Base-by-base conservation (phyloP, 2,113 vertebrate genomes). In the Rhadina sibilatrix region DNA sequence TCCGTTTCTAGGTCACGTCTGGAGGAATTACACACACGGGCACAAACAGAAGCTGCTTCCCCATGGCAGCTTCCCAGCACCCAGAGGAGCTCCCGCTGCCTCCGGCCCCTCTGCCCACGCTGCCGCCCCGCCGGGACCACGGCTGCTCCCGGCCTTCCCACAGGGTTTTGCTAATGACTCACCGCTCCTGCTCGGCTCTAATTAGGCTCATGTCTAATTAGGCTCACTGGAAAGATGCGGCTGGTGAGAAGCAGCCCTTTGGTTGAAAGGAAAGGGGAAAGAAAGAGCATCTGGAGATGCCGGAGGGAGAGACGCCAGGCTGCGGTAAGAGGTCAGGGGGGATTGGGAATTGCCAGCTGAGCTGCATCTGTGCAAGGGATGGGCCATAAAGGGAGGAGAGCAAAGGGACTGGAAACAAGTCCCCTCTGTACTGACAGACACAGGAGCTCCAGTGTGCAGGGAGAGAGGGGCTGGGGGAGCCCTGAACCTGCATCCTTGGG, bases 151-250 rank as follows among this genome's bases (percentile, higher is more conserved):
- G 30, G 92, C 64, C 92, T 83, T 75, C 90, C 96, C 92, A 11
- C 68, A 33, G 90, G 79, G 20, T 19, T 54, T 23, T 56, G 56
- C 79, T 95, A 86, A 94, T 89, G 92, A 94, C 79, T 95, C 93
- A 80, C 54, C 0, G 1, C 82, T 94, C 87, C 81, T 56, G 56
- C 80, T 63, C 1, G 1, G 30, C 82, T 90, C 86, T 92, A 93
- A 97, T 96, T 94, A 92, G 82, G 76, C 85, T 88, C 53, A 59
- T 33, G 88, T 79, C 85, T 96, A 90, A 95, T 96, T 94, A 96
- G 71, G 33, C 80, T 83, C 38, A 0, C 64, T 90, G 83, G 60
- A 69, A 89, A 94, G 83, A 90, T 56, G 88, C 0, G 15, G 56
- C 56, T 6, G 27, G 64, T 80, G 88, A 74, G 84, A 74, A 77